phyloP scores from a whole-genome alignment of 2,113 vertebrate species.

The Odocoileus virginianus region DNA sequence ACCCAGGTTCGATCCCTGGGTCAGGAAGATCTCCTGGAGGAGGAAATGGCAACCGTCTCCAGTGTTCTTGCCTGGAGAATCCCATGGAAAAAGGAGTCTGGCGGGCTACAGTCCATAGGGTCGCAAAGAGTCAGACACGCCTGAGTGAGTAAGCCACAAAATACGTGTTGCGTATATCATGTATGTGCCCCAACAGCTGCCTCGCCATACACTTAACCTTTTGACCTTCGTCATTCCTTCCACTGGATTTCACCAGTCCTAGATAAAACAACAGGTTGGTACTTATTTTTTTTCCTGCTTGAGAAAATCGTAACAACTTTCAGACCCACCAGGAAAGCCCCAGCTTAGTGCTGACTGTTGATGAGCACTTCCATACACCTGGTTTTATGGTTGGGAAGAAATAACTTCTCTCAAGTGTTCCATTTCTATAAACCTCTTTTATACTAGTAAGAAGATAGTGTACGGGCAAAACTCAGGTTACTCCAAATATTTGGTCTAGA shows the following conservation, averaged over 20 bases:
- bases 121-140: neutral
- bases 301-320: conserved; percentile 53
- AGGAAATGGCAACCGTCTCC: neutral
- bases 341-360: conserved; percentile 72
- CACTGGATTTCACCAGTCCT: conserved; percentile 10
- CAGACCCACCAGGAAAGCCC: conserved; percentile 45
- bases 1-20: neutral
- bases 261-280: conserved; percentile 5
- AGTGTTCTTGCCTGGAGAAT: neutral
- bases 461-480: conserved; percentile 82
- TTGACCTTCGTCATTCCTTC: conserved; percentile 11
- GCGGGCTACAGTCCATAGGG: neutral
- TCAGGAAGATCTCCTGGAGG: neutral
- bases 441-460: conserved; percentile 74
- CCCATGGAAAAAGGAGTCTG: neutral
- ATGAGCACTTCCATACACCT: conserved; percentile 76
- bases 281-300: conserved; percentile 42
- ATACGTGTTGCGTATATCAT: neutral
- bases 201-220: neutral
- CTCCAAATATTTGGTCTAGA: conserved; percentile 83
- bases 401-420: conserved; percentile 77
- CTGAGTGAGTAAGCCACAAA: neutral
- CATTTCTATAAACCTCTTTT: conserved; percentile 76
- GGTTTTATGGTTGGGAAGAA: conserved; percentile 78
- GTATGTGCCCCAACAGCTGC: neutral